Evolutionary conservation across 2,113 vertebrate genomes (phyloP).

Genomic region (Verasper variegatus): DNA sequence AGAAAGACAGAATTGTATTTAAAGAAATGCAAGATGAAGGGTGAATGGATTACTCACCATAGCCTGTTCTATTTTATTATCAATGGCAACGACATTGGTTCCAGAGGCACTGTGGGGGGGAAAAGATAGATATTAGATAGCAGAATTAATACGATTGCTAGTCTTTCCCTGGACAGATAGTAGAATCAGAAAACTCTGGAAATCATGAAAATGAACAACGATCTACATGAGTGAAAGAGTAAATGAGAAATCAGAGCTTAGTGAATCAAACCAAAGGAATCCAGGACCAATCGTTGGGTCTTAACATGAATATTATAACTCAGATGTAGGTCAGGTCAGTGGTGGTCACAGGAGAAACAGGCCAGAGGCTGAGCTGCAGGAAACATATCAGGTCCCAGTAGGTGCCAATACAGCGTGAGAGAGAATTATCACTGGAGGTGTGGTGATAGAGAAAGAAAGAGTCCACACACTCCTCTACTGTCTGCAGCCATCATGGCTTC

Average conservation of each 20-base stretch:
- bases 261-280: slow-evolving; percentile 12
- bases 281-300: neutral
- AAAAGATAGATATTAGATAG: neutral
- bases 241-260: neutral
- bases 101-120: slow-evolving; percentile 88
- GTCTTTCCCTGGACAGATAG: no score
- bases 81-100: slow-evolving; percentile 93
- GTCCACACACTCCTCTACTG: neutral
- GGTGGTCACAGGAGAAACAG: neutral
- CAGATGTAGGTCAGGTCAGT: slow-evolving; percentile 33
- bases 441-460: no score
- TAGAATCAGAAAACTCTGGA: neutral
- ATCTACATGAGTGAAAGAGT: neutral
- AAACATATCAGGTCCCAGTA: neutral
- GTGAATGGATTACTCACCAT: slow-evolving; percentile 88
- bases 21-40: neutral
- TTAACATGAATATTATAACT: neutral
- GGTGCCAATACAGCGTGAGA: no score
- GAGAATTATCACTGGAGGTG: no score
- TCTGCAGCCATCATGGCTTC: no score
- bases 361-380: neutral
- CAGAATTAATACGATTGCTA: no score
- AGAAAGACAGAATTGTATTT: neutral
- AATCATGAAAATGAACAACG: neutral
- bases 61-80: slow-evolving; percentile 99